Evolutionary conservation across 2,797 vertebrate genomes (phyloP).

Genomic region (Crotalus adamanteus): DNA sequence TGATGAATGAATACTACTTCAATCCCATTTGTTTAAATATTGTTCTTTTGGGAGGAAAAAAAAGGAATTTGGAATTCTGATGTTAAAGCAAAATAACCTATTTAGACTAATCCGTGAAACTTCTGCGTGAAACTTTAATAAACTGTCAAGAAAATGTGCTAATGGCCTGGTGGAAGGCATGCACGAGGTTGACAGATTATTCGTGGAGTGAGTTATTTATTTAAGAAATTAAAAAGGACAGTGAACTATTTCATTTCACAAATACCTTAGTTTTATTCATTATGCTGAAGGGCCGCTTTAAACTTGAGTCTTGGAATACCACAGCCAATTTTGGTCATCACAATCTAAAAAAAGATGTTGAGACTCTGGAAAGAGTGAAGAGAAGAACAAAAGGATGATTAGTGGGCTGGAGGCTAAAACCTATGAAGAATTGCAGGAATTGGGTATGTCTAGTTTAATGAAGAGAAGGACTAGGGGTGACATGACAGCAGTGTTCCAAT

Average conservation of each 20-base stretch:
- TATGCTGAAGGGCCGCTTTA: conserved; percentile 47
- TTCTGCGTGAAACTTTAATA: conserved; percentile 63
- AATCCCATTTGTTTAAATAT: conserved; percentile 56
- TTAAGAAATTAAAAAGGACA: conserved; percentile 44
- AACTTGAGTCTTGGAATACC: conserved; percentile 12
- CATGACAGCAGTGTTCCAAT: neutral
- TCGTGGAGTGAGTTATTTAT: conserved; percentile 50
- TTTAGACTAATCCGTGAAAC: conserved; percentile 61
- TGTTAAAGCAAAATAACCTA: conserved; percentile 64
- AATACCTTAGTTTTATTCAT: conserved; percentile 61
- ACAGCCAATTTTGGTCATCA: neutral
- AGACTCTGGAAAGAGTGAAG: neutral
- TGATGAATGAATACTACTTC: conserved; percentile 64
- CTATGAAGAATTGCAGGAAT: neutral
- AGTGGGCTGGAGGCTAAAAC: neutral
- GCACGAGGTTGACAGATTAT: conserved; percentile 43
- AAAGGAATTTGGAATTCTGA: conserved; percentile 52
- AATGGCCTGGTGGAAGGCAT: conserved; percentile 51
- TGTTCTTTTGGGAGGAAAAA: neutral
- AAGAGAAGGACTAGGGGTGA: rapidly evolving
- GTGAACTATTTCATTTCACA: conserved; percentile 52
- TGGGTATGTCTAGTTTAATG: neutral
- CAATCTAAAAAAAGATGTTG: neutral
- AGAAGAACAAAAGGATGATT: neutral
- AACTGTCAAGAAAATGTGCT: conserved; percentile 62